These are phyloP conservation scores for Caenorhabditis japonica DNA, from an alignment of 2,888 invertebrate genomes.

Conservation along the genomic window DNA sequence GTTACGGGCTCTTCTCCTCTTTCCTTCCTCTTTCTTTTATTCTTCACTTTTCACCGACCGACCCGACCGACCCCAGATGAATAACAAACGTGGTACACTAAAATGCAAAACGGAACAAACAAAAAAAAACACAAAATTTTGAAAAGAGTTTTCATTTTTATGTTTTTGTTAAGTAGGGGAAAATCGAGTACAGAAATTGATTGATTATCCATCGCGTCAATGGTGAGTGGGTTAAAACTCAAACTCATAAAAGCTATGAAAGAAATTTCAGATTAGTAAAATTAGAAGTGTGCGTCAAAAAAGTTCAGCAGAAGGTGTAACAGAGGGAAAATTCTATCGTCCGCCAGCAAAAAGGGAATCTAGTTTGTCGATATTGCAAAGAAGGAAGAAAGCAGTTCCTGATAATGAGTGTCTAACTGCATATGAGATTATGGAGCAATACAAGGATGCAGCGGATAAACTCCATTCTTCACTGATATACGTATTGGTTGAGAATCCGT, in stretches of 20 bases:
- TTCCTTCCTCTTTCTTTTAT: conserved; percentile 14
- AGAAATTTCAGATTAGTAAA: too few species aligned
- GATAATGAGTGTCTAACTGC: conserved; percentile 3
- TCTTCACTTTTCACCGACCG: conserved; percentile 15
- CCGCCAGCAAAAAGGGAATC: neutral
- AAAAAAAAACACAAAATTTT: neutral
- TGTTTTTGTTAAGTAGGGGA: too few species aligned
- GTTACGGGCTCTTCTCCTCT: conserved; percentile 23
- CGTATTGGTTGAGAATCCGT: conserved; percentile 5
- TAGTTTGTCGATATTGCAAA: conserved; percentile 13
- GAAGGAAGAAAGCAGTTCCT: neutral
- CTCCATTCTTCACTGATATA: conserved; percentile 16
- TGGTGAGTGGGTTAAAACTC: too few species aligned
- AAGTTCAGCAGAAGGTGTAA: too few species aligned
- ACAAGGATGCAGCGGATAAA: conserved; percentile 13
- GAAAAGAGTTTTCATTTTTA: too few species aligned
- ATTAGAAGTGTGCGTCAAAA: too few species aligned
- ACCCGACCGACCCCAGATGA: conserved; percentile 6
- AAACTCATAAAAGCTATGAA: too few species aligned
- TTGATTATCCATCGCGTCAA: too few species aligned
- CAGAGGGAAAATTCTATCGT: conserved; percentile 4
- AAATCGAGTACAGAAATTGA: too few species aligned
- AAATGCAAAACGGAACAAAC: neutral
- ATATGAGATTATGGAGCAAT: conserved; percentile 11
- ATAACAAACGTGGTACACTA: conserved; percentile 4